Conservation (phyloP, 2,113 vertebrate genomes). For the Choloepus hoffmanni region DNA sequence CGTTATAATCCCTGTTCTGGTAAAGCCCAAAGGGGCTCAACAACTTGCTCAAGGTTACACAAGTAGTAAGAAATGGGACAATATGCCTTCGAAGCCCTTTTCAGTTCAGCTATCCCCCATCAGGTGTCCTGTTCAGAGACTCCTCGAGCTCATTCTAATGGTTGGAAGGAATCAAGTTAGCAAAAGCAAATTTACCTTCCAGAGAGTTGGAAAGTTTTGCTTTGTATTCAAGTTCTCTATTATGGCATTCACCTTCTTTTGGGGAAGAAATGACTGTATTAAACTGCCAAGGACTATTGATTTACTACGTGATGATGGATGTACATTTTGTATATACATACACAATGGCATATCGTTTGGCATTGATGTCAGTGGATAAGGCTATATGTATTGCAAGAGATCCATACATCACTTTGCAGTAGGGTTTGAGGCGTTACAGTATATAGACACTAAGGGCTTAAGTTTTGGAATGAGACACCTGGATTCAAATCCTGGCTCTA, state of each 20-base stretch:
- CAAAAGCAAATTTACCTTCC: neutral
- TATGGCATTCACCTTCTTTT: neutral
- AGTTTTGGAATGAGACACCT: neutral
- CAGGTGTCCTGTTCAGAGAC: neutral
- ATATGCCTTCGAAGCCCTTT: neutral
- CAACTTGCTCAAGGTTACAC: neutral
- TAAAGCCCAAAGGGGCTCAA: neutral
- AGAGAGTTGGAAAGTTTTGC: neutral
- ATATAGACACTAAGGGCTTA: neutral
- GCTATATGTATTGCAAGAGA: neutral
- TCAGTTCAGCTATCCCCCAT: neutral
- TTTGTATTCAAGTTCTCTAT: neutral
- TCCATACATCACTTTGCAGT: neutral
- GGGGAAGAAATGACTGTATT: neutral
- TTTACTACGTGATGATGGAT: neutral
- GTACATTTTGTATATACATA: neutral
- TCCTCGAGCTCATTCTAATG: neutral
- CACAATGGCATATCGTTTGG: neutral
- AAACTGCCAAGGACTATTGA: neutral
- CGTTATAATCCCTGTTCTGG: neutral
- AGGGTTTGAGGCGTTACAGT: neutral
- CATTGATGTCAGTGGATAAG: neutral
- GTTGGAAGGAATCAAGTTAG: neutral
- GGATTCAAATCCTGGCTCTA: neutral
- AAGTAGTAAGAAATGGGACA: neutral